Evolutionary conservation across 2,797 vertebrate genomes (phyloP).

Genomic region (Enteromius trimaculatus): DNA sequence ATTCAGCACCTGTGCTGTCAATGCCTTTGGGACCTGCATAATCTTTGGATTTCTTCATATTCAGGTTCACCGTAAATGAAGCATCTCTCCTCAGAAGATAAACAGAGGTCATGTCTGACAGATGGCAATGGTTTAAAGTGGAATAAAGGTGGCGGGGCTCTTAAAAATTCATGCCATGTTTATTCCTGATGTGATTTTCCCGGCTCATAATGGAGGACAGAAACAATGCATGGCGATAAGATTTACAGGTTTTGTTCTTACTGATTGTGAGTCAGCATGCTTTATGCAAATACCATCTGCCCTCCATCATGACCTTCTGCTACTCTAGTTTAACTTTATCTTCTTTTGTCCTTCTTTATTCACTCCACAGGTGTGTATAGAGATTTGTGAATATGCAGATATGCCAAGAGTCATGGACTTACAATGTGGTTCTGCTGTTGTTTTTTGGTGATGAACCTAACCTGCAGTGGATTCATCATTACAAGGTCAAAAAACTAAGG

Average conservation of each 20-base stretch:
- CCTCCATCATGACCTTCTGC: slow-evolving; percentile 69
- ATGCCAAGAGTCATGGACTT: slow-evolving; percentile 3
- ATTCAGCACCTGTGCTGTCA: slow-evolving; percentile 74
- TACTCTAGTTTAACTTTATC: slow-evolving; percentile 58
- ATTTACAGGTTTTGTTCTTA: slow-evolving; percentile 74
- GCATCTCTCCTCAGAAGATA: slow-evolving; percentile 75
- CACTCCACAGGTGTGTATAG: slow-evolving; percentile 51
- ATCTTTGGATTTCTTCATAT: slow-evolving; percentile 65
- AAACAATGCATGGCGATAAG: slow-evolving; percentile 76
- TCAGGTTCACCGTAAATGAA: slow-evolving; percentile 67
- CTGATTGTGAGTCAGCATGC: slow-evolving; percentile 65
- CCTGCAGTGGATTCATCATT: not conserved
- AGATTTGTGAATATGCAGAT: slow-evolving; percentile 13
- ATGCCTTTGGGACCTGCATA: slow-evolving; percentile 64
- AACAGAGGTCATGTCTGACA: slow-evolving; percentile 74
- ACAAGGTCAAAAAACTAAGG: not conserved
- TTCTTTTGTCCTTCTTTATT: slow-evolving; percentile 40
- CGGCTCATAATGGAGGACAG: slow-evolving; percentile 69
- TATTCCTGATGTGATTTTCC: slow-evolving; percentile 72
- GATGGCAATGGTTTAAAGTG: slow-evolving; percentile 44
- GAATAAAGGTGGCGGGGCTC: slow-evolving; percentile 59
- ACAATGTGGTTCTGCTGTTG: not conserved
- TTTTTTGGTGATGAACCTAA: not conserved
- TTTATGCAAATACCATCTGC: slow-evolving; percentile 60
- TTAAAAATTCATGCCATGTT: slow-evolving; percentile 79